Evolutionary conservation across 2,888 invertebrate species (phyloP), one percentile per base, ranked within the genome.

Genomic region (Cyaniris semiargus): DNA sequence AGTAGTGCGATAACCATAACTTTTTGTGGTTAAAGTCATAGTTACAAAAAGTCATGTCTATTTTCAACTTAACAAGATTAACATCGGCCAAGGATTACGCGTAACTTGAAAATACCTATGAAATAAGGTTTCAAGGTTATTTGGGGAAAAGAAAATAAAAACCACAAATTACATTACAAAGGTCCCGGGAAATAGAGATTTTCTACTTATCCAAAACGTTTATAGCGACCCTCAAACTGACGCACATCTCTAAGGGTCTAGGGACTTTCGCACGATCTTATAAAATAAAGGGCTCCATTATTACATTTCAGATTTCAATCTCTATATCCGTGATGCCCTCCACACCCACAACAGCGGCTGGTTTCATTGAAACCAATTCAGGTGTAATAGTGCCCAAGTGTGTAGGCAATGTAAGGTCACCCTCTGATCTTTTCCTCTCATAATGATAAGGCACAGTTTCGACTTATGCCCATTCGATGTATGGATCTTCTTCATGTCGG

Each of bases 81-180:
- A 23, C 23, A 23, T 23, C 23, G 23, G 23, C 10, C 13, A 23
- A 60, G 23, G 23, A 23, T 13, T 60, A 60, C 3, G 23, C 60
- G 23, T 23, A 8, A 60, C 21, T 23, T 60, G 23, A 60, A 60
- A 66, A 66, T 27, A 66, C 66, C 66, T 60, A 66, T 66, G 66
- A 66, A 66, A 66, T 66, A 66, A 31, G 27, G 27, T 27, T 31
- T 27, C 27, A 66, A 66, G 66, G 66, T 38, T 38, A 3, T 38
- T 71, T 10, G 10, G n/a, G 85, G 89, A 87, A 86, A 86, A 89
- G 88, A 90, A 90, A 92, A 91, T 88, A 88, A 90, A 89, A 86
- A 90, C 86, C 85, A 90, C 88, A 92, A 92, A 93, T 93, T 91
- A 92, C 89, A 93, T 93, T 93, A 94, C 86, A 86, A 86, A 89